These are phyloP conservation scores for Chaenocephalus aceratus DNA, from an alignment of 2,113 vertebrate species.

Conservation along the genomic window DNA sequence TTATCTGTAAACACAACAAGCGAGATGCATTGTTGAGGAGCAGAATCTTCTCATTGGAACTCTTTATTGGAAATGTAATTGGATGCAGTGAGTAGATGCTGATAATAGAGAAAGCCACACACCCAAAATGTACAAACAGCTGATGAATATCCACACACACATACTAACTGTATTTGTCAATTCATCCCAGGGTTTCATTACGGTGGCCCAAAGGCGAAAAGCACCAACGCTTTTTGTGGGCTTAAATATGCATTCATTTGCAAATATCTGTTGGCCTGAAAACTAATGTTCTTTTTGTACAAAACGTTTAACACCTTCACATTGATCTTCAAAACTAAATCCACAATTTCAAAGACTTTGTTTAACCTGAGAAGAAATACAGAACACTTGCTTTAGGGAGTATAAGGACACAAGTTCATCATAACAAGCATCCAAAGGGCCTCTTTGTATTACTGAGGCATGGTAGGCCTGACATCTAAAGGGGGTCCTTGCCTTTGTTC, in stretches of 20 bases:
- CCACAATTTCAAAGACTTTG: constrained; percentile 3
- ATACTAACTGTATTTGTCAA: constrained; percentile 37
- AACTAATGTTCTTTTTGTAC: not conserved
- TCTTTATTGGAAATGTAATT: constrained; percentile 50
- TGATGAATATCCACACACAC: constrained; percentile 57
- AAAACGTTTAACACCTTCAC: not conserved
- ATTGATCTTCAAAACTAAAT: constrained; percentile 14
- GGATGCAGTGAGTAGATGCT: constrained; percentile 47
- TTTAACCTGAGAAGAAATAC: constrained; percentile 4
- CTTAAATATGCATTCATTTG: constrained; percentile 12
- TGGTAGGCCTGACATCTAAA: constrained; percentile 12
- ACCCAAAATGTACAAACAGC: constrained; percentile 28
- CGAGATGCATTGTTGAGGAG: constrained; percentile 10
- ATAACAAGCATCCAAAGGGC: constrained; percentile 8
- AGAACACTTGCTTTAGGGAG: constrained; percentile 9
- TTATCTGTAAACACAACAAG: constrained; percentile 3
- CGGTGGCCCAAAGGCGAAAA: constrained; percentile 40
- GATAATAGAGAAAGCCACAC: constrained; percentile 31
- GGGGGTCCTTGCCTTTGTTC: constrained; percentile 22
- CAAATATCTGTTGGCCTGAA: constrained; percentile 14
- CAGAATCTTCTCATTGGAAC: constrained; percentile 22
- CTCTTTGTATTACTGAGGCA: constrained; percentile 2
- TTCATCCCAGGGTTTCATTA: constrained; percentile 23
- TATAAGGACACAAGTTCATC: not conserved
- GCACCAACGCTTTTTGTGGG: not conserved